Evolutionary conservation across 1,140 invertebrate species (phyloP), one percentile per base, ranked within the genome.

Genomic region (Leptopilina boulardi): DNA sequence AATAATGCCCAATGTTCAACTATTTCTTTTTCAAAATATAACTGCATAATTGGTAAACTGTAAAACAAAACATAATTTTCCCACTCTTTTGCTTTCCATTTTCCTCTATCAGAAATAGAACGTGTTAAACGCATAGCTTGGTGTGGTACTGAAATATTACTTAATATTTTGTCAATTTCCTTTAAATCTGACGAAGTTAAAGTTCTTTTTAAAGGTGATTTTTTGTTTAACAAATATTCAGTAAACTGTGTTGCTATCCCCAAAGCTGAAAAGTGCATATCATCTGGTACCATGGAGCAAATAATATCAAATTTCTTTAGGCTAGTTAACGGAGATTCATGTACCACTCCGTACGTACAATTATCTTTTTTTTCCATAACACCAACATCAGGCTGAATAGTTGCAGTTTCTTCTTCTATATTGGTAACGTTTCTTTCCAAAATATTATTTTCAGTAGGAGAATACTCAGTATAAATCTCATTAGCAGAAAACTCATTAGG

Each of bases 191-290:
- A 70, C 72, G 26, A 9, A 56, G 41, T 70, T 47, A 82, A n/a
- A 30, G 47, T 2, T 2, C 13, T 51, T 51, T 18, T 18, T 8
- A 51, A 51, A 6, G 13, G 15, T n/a, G 47, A 18, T 51, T 8
- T 51, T n/a, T 18, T 42, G 34, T 44, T 54, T 38, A 83, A 77
- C 79, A 77, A 80, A 51, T 78, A 78, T 13, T 77, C 71, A 23
- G 70, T 30, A 77, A 78, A 78, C 56, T 81, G 76, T 76, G 41
- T 54, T 30, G 13, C 73, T 3, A 82, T 71, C 13, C 82, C 78
- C 47, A 82, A 21, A 21, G 74, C 70, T 10, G 72, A 77, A 19
- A 75, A 78, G 23, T 83, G 80, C 82, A 81, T 79, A 47, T 71
- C 71, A 74, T 83, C 82, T 3, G 76, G 79, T 2, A 75, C 56